Evolutionary conservation across 2,797 vertebrate genomes (phyloP), one percentile per base, ranked within the genome.

Genomic region (Cuniculus paca): DNA sequence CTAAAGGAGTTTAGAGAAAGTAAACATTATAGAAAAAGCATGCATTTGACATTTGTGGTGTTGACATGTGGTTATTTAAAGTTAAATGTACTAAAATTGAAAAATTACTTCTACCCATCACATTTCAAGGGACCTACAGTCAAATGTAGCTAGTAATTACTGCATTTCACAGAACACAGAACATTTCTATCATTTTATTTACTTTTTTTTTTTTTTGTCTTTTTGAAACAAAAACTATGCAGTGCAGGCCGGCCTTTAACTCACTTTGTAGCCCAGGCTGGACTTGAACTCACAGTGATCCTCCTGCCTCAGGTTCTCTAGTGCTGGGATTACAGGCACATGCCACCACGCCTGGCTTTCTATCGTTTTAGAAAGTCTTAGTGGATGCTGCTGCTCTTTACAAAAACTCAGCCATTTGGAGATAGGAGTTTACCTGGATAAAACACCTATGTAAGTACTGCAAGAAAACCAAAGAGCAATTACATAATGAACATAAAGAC

Each of bases 41-140:
- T 72, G 1, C 63, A 12, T 61, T 84, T 48, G 34, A 31, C 54
- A 60, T 82, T 45, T 54, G 9, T 28, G 52, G 17, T 52, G 52
- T 54, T 34, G 26, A 28, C 13, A 70, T 68, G 5, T 77, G 20
- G 11, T n/a, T 77, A 68, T 77, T 75, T 92, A 94, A 65, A 75
- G 80, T 81, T 75, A 89, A 60, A 84, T 85, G 31, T 77, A 54
- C 5, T 77, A 34, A 65, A 56, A 56, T 78, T 17, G 42, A 26
- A 81, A 78, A 93, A 77, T 72, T 88, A 58, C 83, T 83, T 95
- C 75, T 48, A 74, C 19, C n/a, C 72, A 19, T 28, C 56, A 56
- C 65, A 82, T 88, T 74, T 75, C 45, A 61, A 75, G 36, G 72
- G n/a, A 17, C 12, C 14, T 12, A 6, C 9, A 50, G 75, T 9